Evolutionary conservation across 2,888 invertebrate species (phyloP).

Genomic region (Lamellibrachia satsuma): DNA sequence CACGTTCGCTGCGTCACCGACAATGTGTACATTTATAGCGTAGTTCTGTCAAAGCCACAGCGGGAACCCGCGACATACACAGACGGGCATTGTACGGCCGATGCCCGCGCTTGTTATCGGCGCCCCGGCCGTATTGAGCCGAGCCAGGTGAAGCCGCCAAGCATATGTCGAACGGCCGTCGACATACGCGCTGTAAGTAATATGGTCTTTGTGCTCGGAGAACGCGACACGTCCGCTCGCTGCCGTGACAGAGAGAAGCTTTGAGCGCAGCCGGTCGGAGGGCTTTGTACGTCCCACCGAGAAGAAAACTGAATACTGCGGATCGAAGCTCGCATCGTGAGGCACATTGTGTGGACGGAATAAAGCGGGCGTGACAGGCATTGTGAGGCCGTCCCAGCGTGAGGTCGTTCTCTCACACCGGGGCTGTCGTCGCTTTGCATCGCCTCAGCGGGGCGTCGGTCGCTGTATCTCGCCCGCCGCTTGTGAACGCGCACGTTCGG

Average conservation of each 20-base stretch:
- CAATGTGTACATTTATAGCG: slow-evolving; percentile 13
- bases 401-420: background rate
- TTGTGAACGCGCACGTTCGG: background rate
- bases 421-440: background rate
- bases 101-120: background rate
- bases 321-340: background rate
- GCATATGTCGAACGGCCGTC: background rate
- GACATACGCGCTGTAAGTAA: slow-evolving; percentile 4
- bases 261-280: background rate
- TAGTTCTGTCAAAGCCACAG: background rate
- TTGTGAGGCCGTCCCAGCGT: background rate
- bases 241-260: background rate
- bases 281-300: slow-evolving; percentile 1
- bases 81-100: background rate
- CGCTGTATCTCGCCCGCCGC: background rate
- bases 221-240: background rate
- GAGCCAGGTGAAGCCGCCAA: background rate
- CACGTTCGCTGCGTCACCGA: background rate
- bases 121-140: background rate
- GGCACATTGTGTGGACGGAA: background rate
- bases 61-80: background rate
- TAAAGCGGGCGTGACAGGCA: background rate
- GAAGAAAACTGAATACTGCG: background rate
- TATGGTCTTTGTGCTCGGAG: background rate
- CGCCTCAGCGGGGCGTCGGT: background rate